Evolutionary conservation across 2,797 vertebrate species (phyloP), one percentile per base, ranked within the genome.

Genomic region (Anabacerthia variegaticeps): DNA sequence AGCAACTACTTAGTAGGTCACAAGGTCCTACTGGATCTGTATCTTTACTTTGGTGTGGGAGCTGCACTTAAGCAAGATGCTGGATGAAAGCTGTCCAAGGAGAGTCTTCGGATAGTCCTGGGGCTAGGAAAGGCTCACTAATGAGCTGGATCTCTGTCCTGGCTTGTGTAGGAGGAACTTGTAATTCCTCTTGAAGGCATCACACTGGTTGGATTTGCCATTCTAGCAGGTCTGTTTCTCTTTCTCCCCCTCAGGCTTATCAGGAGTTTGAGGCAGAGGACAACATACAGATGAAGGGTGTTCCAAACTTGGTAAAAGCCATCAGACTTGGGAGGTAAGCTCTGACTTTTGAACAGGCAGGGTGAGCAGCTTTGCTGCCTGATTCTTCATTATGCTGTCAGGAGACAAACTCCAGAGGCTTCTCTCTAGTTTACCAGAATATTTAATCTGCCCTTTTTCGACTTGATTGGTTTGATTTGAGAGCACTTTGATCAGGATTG

Each of bases 181-280:
- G 68, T 66, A 89, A 94, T 76, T 94, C 96, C 96, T 95, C 94
- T 89, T 88, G 91, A 96, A 97, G 97, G 96, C 96, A 90, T 89
- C 78, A 17, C 75, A 9, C 75, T 71, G 97, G 94, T 97, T 94
- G 96, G 94, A 97, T 95, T 76, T 95, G 96, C 97, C 88, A 0
- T 97, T 97, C 98, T 98, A 98, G 98, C 96, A 93, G 98, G 98
- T 98, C 79, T 98, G 97, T 98, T 98, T 98, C 97, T 98, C 97
- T 98, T 97, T 98, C 98, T 98, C 95, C 97, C 95, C 98, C 97
- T 63, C 97, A 98, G 98, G 98, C 98, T 97, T 98, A 96, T 98
- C 98, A 98, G 97, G 97, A 97, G 86, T 97, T 97, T 98, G 97
- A 97, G 98, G 98, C 97, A 97, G 98, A 98, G 97, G 98, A 98